Base-by-base conservation (phyloP, 2,113 vertebrate genomes). In the Hypomesus transpacificus region DNA sequence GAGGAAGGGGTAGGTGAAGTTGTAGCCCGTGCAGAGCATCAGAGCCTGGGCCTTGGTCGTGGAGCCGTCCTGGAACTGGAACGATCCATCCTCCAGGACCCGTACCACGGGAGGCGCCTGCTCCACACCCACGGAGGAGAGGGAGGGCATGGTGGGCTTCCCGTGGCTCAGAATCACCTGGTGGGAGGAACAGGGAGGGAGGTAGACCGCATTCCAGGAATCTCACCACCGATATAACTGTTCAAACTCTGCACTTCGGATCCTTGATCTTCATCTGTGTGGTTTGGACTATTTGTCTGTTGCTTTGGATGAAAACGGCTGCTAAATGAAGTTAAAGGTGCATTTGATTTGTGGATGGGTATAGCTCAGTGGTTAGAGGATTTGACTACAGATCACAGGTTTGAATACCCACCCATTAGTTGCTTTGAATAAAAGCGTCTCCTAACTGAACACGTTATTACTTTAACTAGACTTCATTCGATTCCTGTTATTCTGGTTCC, bases 1-100 rank as follows among this genome's bases (percentile, higher is more conserved):
- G 66, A 94, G 79, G 78, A 92, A 94, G 0, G 90, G 90, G 59
- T 82, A 94, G 24, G 58, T 81, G 85, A 91, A 94, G 59, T 87
- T 91, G 76, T 95, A 94, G 0, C 93, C 94, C 0, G 93, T 95
- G 77, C 93, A 94, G 79, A 93, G 82, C 58, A 95, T 82, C 75
- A 94, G 83, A 4, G 86, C 81, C 16, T 94, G 89, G 0, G 91
- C 87, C 1, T 24, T 0, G 31, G 65, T 28, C 73, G 74, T 56
- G 0, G 75, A 87, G 39, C 89, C 89, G 1, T 93, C 92, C 82
- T 87, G 80, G 68, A 91, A 90, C 17, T 75, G 74, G 31, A 91
- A n/a, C 0, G 83, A 70, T 4, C 86, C 88, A 3, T 91, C 71
- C 1, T 88, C 69, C 0, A 84, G 68, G 1, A 92, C 83, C 6